Evolutionary conservation across 2,797 vertebrate genomes (phyloP).

Genomic region (Clarias laeviceps): DNA sequence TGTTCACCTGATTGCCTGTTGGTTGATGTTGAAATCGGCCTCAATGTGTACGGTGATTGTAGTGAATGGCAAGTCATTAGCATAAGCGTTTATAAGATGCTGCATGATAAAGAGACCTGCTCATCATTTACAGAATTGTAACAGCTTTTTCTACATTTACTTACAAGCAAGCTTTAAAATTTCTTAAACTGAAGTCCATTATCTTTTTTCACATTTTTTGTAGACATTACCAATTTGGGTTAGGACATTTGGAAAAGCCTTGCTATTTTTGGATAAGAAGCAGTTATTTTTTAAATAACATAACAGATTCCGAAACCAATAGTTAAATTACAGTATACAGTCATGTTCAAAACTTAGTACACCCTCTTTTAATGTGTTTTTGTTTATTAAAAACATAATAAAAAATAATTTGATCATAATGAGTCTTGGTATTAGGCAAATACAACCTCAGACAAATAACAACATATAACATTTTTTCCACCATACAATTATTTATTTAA

Average conservation of each 20-base stretch:
- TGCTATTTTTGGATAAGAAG: not conserved
- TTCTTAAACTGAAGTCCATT: not conserved
- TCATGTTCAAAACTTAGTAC: too few relatives aligned
- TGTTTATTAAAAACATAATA: too few relatives aligned
- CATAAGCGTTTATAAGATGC: not conserved
- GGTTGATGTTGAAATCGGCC: slow-evolving; percentile 22
- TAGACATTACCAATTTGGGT: not conserved
- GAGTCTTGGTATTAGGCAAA: too few relatives aligned
- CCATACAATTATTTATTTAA: too few relatives aligned
- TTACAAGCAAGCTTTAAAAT: not conserved
- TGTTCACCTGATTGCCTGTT: slow-evolving; percentile 8
- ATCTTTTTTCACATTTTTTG: not conserved
- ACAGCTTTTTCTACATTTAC: not conserved
- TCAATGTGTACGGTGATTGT: not conserved
- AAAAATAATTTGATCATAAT: too few relatives aligned
- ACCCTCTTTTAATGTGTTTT: too few relatives aligned
- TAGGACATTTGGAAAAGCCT: not conserved
- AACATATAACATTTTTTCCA: too few relatives aligned
- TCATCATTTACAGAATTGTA: slow-evolving; percentile 4
- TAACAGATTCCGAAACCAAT: not conserved
- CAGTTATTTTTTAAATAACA: not conserved
- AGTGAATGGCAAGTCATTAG: not conserved
- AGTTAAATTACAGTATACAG: not conserved
- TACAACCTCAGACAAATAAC: too few relatives aligned
- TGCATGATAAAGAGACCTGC: not conserved